Percentiles rank a stretch among this genome's conserved stretches.
phyloP scores from a whole-genome alignment of 2,888 invertebrate species.

The Parthenolecanium corni region DNA sequence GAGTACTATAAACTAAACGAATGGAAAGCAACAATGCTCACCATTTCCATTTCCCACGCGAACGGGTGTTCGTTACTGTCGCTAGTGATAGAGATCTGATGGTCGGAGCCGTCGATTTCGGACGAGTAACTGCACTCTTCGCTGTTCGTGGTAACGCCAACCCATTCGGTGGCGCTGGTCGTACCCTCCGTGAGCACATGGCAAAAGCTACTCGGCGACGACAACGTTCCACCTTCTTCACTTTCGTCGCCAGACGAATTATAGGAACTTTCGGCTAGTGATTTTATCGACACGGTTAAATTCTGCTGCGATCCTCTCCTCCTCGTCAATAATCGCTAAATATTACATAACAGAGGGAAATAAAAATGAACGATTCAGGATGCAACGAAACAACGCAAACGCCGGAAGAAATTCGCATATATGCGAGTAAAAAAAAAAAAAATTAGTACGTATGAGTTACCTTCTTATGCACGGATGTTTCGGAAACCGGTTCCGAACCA shows the following conservation, averaged over 20 bases:
- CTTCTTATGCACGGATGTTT: conserved; percentile 29
- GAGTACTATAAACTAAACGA: no score
- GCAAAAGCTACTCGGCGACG: conserved; percentile 33
- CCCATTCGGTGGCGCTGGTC: conserved; percentile 64
- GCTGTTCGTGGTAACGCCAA: conserved; percentile 79
- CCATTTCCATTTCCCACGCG: conserved; percentile 54
- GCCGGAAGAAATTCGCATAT: neutral
- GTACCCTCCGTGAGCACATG: conserved; percentile 45
- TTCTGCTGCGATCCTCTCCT: conserved; percentile 19
- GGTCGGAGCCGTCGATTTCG: conserved; percentile 46
- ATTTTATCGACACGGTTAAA: conserved; percentile 14
- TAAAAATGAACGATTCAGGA: neutral
- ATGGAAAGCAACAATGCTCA: no score
- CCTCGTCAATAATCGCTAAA: conserved; percentile 9
- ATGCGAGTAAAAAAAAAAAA: neutral
- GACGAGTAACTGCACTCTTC: conserved; percentile 76
- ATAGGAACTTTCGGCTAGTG: conserved; percentile 35
- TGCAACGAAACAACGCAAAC: neutral
- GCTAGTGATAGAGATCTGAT: conserved; percentile 39
- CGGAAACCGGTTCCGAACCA: conserved; percentile 27
- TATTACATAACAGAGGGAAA: neutral
- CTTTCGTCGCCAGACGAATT: conserved; percentile 34
- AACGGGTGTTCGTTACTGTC: conserved; percentile 46
- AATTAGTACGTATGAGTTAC: no score
- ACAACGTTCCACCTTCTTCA: conserved; percentile 32